These are phyloP conservation scores for Conger conger DNA, from an alignment of 2,113 vertebrate species.

Conservation along the genomic window DNA sequence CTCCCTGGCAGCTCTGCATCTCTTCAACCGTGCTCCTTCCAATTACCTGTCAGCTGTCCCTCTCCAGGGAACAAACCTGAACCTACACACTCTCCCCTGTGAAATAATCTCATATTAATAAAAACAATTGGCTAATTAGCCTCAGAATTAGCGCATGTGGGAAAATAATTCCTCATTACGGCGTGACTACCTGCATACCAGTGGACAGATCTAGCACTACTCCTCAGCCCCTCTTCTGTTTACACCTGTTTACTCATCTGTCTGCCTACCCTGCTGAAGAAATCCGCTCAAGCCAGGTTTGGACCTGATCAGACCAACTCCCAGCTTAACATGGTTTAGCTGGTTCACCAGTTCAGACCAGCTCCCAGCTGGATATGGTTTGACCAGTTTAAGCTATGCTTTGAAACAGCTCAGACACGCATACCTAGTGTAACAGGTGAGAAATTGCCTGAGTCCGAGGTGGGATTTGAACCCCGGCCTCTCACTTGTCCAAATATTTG, in stretches of 20 bases:
- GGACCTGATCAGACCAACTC: too few species aligned
- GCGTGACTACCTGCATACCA: not conserved
- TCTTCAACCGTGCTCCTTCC: not conserved
- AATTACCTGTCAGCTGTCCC: not conserved
- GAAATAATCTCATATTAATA: conserved; percentile 20
- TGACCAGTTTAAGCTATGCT: too few species aligned
- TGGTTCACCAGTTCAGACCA: too few species aligned
- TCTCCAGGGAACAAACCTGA: not conserved
- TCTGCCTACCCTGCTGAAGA: too few species aligned
- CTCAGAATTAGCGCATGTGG: not conserved
- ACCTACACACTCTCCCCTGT: not conserved
- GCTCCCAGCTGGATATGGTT: too few species aligned
- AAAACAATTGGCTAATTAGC: conserved; percentile 27
- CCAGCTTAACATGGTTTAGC: too few species aligned
- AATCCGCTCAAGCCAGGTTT: too few species aligned
- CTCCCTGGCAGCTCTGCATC: not conserved
- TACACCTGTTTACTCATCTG: not conserved
- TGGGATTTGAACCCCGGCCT: too few species aligned
- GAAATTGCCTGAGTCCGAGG: too few species aligned
- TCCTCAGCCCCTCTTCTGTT: not conserved
- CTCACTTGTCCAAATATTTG: too few species aligned
- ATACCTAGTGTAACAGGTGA: too few species aligned
- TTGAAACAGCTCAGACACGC: too few species aligned
- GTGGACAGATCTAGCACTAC: not conserved
- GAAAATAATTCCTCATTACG: conserved; percentile 19